Conservation (phyloP, 92 coral and sea anemone species). For the Scolanthus callimorphus region DNA sequence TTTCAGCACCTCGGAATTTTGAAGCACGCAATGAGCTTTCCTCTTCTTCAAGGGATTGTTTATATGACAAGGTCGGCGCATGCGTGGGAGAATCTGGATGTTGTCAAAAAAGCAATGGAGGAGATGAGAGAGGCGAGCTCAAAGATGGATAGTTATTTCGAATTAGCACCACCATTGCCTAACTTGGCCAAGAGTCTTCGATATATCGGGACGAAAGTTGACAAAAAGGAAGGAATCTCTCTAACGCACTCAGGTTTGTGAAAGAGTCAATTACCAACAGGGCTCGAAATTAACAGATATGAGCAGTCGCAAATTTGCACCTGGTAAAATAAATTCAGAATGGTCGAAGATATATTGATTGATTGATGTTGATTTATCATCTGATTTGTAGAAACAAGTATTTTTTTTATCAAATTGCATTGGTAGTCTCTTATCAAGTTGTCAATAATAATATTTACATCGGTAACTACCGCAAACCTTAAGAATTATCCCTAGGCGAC, state of each 20-base stretch:
- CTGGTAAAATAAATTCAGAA: too few relatives aligned
- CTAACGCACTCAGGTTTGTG: conserved; percentile 35
- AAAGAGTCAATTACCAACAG: too few relatives aligned
- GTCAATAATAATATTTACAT: too few relatives aligned
- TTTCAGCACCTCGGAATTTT: conserved; percentile 81
- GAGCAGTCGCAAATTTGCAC: too few relatives aligned
- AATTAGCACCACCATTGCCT: conserved; percentile 68
- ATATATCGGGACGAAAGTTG: conserved; percentile 22
- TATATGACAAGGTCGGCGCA: conserved; percentile 80
- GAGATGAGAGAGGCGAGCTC: conserved; percentile 62
- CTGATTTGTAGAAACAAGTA: too few relatives aligned
- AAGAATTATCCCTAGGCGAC: too few relatives aligned
- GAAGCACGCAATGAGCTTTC: conserved; percentile 91
- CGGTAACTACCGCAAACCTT: too few relatives aligned
- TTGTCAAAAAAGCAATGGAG: conserved; percentile 75
- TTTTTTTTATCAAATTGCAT: too few relatives aligned
- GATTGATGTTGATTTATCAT: too few relatives aligned
- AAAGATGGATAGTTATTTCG: conserved; percentile 52
- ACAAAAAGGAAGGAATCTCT: conserved; percentile 40
- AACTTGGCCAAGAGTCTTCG: conserved; percentile 62
- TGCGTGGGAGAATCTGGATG: conserved; percentile 78
- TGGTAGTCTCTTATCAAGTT: too few relatives aligned
- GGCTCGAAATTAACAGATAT: too few relatives aligned
- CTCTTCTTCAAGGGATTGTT: conserved; percentile 70
- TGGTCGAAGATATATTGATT: too few relatives aligned